These are phyloP conservation scores for Nesoenas mayeri DNA, from an alignment of 2,113 vertebrate species.

Conservation along the genomic window DNA sequence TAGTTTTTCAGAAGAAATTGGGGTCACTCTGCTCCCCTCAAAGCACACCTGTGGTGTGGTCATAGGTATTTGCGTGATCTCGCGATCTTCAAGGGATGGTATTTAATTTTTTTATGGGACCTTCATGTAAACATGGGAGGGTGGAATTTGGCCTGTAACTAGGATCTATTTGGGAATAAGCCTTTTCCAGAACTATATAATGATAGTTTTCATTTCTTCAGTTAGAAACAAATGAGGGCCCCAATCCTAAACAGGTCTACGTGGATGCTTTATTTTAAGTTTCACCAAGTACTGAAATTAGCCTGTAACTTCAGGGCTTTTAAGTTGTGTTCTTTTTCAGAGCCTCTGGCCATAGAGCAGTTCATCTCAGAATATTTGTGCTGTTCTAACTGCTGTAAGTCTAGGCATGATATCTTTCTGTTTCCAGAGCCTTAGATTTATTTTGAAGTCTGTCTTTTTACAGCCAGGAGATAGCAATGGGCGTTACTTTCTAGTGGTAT, in stretches of 20 bases:
- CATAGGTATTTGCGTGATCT: not conserved
- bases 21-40: not conserved
- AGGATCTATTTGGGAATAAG: constrained; percentile 37
- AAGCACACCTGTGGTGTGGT: not conserved
- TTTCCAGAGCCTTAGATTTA: not conserved
- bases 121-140: not conserved
- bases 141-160: constrained; percentile 24
- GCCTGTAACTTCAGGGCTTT: constrained; percentile 7
- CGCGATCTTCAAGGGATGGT: not conserved
- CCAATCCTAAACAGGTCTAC: not conserved
- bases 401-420: not conserved
- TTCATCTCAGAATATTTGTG: not conserved
- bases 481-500: not conserved
- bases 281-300: constrained; percentile 43
- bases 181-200: constrained; percentile 19
- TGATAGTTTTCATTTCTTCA: constrained; percentile 54
- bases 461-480: not conserved
- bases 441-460: not conserved
- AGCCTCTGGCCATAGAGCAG: not conserved
- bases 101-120: not conserved
- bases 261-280: constrained; percentile 37
- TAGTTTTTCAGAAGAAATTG: not conserved
- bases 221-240: constrained; percentile 13
- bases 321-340: not conserved
- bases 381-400: not conserved